Evolutionary conservation across 1,140 invertebrate genomes (phyloP).

Genomic region (Caenorhabditis elegans): DNA sequence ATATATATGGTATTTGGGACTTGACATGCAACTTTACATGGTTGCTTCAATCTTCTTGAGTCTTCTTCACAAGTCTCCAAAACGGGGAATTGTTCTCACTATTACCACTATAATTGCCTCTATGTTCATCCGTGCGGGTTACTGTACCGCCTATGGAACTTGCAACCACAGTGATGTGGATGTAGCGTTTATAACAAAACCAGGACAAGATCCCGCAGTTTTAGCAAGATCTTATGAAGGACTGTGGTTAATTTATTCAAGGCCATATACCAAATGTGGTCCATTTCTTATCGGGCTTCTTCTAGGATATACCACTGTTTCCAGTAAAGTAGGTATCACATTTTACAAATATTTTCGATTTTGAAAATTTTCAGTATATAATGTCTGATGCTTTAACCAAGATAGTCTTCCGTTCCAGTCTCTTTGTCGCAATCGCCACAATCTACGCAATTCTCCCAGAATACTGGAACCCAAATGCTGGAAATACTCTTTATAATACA

Average conservation of each 20-base stretch:
- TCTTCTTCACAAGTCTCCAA: slow-evolving; percentile 46
- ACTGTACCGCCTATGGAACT: slow-evolving; percentile 58
- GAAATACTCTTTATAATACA: slow-evolving; percentile 62
- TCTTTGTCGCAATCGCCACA: slow-evolving; percentile 41
- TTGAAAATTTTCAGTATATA: slow-evolving; percentile 14
- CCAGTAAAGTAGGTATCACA: not conserved
- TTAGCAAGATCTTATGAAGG: slow-evolving; percentile 52
- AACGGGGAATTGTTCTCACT: slow-evolving; percentile 45
- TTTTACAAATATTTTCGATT: not conserved
- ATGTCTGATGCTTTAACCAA: not conserved
- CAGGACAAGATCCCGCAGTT: slow-evolving; percentile 35
- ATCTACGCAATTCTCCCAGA: slow-evolving; percentile 64
- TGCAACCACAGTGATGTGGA: slow-evolving; percentile 65
- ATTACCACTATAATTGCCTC: slow-evolving; percentile 46
- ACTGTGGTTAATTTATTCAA: slow-evolving; percentile 61
- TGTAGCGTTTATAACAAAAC: slow-evolving; percentile 65
- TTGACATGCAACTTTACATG: slow-evolving; percentile 63
- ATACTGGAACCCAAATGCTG: slow-evolving; percentile 64
- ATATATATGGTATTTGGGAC: slow-evolving; percentile 63
- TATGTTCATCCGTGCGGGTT: slow-evolving; percentile 50
- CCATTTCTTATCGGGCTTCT: slow-evolving; percentile 62
- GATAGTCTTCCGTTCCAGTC: slow-evolving; percentile 21
- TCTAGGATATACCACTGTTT: slow-evolving; percentile 46
- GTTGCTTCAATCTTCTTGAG: slow-evolving; percentile 59
- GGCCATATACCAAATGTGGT: slow-evolving; percentile 61